Conservation (phyloP, 2,888 invertebrate genomes). For the Parnassius apollo region DNA sequence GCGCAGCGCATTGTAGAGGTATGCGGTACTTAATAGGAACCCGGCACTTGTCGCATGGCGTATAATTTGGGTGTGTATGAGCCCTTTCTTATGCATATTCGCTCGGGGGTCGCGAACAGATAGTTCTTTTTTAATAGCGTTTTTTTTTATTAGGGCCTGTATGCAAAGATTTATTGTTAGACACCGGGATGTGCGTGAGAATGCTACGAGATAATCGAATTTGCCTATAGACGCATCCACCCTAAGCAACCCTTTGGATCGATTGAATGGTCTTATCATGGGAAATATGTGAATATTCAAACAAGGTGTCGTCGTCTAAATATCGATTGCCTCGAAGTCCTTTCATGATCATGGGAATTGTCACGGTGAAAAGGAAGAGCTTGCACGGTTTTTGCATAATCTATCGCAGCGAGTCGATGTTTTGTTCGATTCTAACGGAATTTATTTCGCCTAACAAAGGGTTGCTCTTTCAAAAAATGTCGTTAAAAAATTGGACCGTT, state of each 20-base stretch:
- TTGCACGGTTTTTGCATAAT: slow-evolving; percentile 75
- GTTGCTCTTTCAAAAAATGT: slow-evolving; percentile 56
- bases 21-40: slow-evolving; percentile 50
- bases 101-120: slow-evolving; percentile 69
- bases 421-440: slow-evolving; percentile 69
- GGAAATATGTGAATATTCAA: slow-evolving; percentile 79
- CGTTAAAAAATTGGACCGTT: slow-evolving; percentile 71
- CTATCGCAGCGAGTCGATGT: slow-evolving; percentile 56
- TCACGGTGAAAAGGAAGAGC: slow-evolving; percentile 76
- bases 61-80: slow-evolving; percentile 76
- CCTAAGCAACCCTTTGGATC: slow-evolving; percentile 68
- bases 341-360: slow-evolving; percentile 75
- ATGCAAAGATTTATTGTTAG: slow-evolving; percentile 79
- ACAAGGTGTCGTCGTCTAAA: slow-evolving; percentile 81
- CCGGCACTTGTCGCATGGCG: slow-evolving; percentile 75
- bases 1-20: slow-evolving; percentile 35
- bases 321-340: slow-evolving; percentile 77
- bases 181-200: slow-evolving; percentile 77
- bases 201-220: slow-evolving; percentile 78
- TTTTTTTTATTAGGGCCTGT: slow-evolving; percentile 71
- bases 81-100: slow-evolving; percentile 75
- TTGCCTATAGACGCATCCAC: slow-evolving; percentile 76
- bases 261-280: slow-evolving; percentile 62
- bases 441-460: slow-evolving; percentile 54
- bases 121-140: slow-evolving; percentile 76